Evolutionary conservation across 2,888 invertebrate species (phyloP).

Genomic region (Cephus nigrinus): DNA sequence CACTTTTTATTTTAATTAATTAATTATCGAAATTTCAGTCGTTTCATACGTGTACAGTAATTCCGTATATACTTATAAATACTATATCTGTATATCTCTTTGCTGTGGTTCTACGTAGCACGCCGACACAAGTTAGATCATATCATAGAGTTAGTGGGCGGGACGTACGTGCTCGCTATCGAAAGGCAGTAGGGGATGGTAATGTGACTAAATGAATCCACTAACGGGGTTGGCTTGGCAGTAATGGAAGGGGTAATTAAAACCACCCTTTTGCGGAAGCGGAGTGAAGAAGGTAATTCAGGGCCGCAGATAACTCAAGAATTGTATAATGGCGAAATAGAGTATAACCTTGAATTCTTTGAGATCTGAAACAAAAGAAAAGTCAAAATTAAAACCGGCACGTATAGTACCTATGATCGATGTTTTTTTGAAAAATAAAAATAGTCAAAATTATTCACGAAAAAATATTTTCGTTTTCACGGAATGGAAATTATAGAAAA

Average conservation of each 20-base stretch:
- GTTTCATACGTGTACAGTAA: neutral
- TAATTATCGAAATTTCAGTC: neutral
- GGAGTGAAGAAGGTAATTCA: conserved; percentile 28
- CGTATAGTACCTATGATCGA: neutral
- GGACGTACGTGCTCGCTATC: conserved; percentile 12
- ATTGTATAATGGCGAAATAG: neutral
- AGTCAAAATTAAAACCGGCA: neutral
- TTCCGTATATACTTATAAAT: neutral
- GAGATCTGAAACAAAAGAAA: neutral
- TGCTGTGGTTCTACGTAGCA: neutral
- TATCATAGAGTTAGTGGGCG: conserved; percentile 1
- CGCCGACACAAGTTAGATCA: neutral
- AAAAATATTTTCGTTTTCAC: neutral
- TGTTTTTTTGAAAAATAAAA: too few species aligned
- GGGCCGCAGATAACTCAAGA: conserved; percentile 12
- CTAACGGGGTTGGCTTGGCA: conserved; percentile 60
- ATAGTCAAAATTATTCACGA: too few species aligned
- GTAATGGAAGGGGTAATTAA: conserved; percentile 64
- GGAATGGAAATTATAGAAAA: neutral
- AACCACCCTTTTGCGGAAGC: conserved; percentile 50
- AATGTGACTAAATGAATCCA: conserved; percentile 65
- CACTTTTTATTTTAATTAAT: neutral
- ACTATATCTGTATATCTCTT: neutral
- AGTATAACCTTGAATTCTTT: neutral
- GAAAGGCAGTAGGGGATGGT: conserved; percentile 37